Percentiles rank a stretch among this genome's conserved stretches.
phyloP scores from a whole-genome alignment of 2,797 vertebrate species.

The Tarsius wallacei region DNA sequence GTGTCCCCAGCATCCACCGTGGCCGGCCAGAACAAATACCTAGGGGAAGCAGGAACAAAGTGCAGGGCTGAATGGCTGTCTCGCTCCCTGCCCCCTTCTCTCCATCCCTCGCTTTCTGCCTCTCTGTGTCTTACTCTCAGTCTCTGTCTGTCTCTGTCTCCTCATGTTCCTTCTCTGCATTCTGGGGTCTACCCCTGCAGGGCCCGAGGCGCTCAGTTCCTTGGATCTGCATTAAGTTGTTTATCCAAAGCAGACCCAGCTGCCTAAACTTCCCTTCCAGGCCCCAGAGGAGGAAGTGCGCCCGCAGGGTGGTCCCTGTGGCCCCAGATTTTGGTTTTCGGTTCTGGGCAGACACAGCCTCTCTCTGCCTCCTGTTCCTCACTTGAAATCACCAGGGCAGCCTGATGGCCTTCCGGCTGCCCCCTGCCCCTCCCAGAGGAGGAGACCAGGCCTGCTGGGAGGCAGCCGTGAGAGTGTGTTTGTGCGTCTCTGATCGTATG shows the following conservation, averaged over 20 bases:
- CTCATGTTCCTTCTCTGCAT: background rate
- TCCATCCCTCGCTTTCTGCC: background rate
- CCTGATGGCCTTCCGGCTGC: background rate
- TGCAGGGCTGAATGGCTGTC: background rate
- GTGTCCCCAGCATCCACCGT: background rate
- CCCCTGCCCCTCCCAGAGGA: background rate
- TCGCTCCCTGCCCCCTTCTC: accelerated
- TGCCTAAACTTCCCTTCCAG: background rate
- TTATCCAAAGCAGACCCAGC: background rate
- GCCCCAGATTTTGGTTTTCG: background rate
- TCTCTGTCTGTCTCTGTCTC: background rate
- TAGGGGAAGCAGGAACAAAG: too few relatives aligned
- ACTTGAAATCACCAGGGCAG: background rate
- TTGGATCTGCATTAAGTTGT: background rate
- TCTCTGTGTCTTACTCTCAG: background rate
- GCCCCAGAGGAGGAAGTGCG: background rate
- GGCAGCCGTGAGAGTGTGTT: background rate
- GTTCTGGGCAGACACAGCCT: background rate
- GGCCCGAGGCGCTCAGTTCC: background rate
- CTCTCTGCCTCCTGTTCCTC: background rate
- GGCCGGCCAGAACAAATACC: background rate
- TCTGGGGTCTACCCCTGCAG: background rate
- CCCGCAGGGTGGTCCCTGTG: background rate
- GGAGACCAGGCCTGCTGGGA: background rate
- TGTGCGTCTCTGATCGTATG: background rate